Evolutionary conservation across 2,113 vertebrate genomes (phyloP).

Genomic region (Thomomys bottae): DNA sequence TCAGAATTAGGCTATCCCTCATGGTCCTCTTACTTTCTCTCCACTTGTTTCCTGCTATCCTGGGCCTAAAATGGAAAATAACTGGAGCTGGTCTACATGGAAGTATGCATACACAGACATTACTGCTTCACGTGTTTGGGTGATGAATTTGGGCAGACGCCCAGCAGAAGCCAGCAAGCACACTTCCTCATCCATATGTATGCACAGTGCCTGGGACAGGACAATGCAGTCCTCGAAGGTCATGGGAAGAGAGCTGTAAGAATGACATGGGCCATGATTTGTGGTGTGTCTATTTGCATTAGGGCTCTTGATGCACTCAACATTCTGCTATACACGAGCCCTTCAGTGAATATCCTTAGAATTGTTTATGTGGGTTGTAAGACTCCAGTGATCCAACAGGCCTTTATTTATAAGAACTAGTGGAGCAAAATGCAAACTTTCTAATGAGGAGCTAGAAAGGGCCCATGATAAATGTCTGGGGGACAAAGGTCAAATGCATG

Average conservation of each 20-base stretch:
- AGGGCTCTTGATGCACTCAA: background rate
- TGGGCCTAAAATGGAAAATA: conserved; percentile 15
- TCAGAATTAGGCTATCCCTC: background rate
- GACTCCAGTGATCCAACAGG: conserved; percentile 75
- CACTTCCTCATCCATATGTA: background rate
- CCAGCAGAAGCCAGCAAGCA: background rate
- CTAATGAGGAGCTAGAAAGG: conserved; percentile 66
- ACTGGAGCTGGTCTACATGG: background rate
- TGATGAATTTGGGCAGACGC: background rate
- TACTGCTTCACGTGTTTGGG: background rate
- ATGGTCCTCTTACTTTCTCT: background rate
- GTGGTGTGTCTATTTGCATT: conserved; percentile 36
- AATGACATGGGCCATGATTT: conserved; percentile 57
- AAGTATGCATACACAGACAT: conserved; percentile 13
- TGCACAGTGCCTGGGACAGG: background rate
- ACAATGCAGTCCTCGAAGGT: accelerated
- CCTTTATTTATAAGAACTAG: conserved; percentile 68
- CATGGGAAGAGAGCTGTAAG: background rate
- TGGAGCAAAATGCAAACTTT: conserved; percentile 62
- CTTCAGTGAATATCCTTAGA: conserved; percentile 75
- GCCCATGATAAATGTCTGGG: conserved; percentile 73
- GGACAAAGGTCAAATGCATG: conserved; percentile 75
- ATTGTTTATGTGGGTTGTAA: conserved; percentile 76
- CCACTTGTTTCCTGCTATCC: background rate
- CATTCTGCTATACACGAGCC: background rate